Evolutionary conservation across 2,888 invertebrate genomes (phyloP).

Genomic region (Yponomeuta evonymella): DNA sequence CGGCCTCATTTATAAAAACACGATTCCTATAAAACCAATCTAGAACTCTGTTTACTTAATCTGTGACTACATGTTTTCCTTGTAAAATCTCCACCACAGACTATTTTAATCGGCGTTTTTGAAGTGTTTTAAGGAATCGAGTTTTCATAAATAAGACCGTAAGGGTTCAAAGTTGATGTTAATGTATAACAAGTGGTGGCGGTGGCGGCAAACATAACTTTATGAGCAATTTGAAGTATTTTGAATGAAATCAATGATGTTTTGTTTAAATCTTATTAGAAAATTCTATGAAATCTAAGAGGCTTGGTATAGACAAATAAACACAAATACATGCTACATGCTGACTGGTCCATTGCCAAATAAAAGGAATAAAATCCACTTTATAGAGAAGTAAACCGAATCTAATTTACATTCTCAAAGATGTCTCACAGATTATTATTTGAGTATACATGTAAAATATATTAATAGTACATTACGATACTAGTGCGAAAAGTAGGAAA

Average conservation of each 20-base stretch:
- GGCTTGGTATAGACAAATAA: conserved; percentile 17
- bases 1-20: not conserved
- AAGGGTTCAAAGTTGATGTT: conserved; percentile 24
- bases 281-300: not conserved
- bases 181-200: conserved; percentile 68
- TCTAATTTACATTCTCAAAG: not conserved
- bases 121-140: too few relatives aligned
- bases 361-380: conserved; percentile 18
- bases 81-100: too few relatives aligned
- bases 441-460: not conserved
- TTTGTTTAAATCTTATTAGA: not conserved
- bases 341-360: conserved; percentile 19
- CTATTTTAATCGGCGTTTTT: too few relatives aligned
- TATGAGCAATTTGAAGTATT: not conserved
- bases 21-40: too few relatives aligned
- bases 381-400: not conserved
- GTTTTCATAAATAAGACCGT: too few relatives aligned
- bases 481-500: too few relatives aligned
- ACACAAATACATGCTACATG: conserved; percentile 33
- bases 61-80: too few relatives aligned
- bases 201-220: conserved; percentile 29
- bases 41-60: too few relatives aligned
- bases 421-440: not conserved
- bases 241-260: not conserved
- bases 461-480: too few relatives aligned